Evolutionary conservation across 2,888 invertebrate genomes (phyloP).

Genomic region (Microctonus brassicae): DNA sequence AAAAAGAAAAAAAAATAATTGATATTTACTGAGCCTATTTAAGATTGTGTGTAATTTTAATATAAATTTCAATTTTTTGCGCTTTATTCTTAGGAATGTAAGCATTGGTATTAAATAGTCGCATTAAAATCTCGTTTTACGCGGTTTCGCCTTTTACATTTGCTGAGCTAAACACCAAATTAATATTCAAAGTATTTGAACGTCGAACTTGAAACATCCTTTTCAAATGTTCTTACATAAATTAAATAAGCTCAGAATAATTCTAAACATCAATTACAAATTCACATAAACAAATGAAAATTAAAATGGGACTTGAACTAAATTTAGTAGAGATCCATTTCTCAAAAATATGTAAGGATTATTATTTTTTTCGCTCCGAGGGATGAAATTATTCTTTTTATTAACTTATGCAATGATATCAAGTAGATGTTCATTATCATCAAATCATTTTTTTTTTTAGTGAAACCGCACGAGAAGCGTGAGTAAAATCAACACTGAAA

Average conservation of each 20-base stretch:
- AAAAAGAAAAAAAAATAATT: slow-evolving; percentile 5
- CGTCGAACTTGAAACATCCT: not conserved
- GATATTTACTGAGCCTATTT: not conserved
- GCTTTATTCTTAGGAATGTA: not conserved
- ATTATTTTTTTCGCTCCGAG: too few species aligned
- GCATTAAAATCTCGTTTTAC: not conserved
- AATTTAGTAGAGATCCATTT: not conserved
- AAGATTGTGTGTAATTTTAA: not conserved
- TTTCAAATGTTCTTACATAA: not conserved
- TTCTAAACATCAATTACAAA: not conserved
- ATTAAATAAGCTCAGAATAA: not conserved
- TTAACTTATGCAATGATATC: too few species aligned
- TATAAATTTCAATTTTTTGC: not conserved
- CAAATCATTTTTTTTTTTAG: too few species aligned
- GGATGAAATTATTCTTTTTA: too few species aligned
- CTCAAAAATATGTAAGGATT: too few species aligned
- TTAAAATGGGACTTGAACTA: not conserved
- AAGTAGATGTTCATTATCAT: too few species aligned
- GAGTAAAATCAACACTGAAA: too few species aligned
- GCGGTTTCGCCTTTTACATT: not conserved
- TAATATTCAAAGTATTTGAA: not conserved
- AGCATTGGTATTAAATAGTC: not conserved
- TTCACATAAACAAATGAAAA: not conserved
- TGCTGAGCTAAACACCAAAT: not conserved
- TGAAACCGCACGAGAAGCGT: too few species aligned